Evolutionary conservation across 64 coral and sea anemone species (phyloP).

Genomic region (Anthopleura sola): DNA sequence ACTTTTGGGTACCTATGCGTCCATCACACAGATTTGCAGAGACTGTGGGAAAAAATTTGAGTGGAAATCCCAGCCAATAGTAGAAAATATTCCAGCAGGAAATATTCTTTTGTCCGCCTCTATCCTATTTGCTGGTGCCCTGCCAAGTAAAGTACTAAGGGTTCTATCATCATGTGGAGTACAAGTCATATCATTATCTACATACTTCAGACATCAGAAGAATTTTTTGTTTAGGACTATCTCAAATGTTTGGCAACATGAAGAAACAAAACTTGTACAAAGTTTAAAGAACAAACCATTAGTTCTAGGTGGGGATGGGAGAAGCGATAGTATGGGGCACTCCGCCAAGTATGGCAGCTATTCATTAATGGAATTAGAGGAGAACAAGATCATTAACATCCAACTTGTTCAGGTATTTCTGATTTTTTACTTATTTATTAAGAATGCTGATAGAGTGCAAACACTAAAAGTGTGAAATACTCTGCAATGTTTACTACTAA

Average conservation of each 20-base stretch:
- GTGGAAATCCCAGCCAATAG: no score
- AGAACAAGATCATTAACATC: slow-evolving; percentile 37
- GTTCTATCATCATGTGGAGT: slow-evolving; percentile 35
- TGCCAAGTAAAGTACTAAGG: slow-evolving; percentile 29
- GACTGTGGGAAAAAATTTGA: no score
- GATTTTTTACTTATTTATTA: no score
- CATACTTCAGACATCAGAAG: slow-evolving; percentile 38
- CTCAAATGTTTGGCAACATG: slow-evolving; percentile 26
- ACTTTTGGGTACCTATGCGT: no score
- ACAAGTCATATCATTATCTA: slow-evolving; percentile 14
- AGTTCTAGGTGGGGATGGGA: slow-evolving; percentile 29
- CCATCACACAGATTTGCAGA: no score
- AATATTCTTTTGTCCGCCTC: no score
- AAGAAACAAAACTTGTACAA: not conserved
- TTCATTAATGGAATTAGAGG: slow-evolving; percentile 35
- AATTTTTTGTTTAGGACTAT: slow-evolving; percentile 28
- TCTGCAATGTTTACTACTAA: no score
- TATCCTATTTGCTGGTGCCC: no score
- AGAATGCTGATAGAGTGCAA: no score
- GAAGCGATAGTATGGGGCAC: slow-evolving; percentile 43
- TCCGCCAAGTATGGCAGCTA: slow-evolving; percentile 47
- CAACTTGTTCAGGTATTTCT: slow-evolving; percentile 41
- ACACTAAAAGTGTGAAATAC: no score
- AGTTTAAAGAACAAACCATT: not conserved
- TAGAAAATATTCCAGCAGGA: no score